Evolutionary conservation across 2,888 invertebrate genomes (phyloP).

Genomic region (Cheilosia scutellata): DNA sequence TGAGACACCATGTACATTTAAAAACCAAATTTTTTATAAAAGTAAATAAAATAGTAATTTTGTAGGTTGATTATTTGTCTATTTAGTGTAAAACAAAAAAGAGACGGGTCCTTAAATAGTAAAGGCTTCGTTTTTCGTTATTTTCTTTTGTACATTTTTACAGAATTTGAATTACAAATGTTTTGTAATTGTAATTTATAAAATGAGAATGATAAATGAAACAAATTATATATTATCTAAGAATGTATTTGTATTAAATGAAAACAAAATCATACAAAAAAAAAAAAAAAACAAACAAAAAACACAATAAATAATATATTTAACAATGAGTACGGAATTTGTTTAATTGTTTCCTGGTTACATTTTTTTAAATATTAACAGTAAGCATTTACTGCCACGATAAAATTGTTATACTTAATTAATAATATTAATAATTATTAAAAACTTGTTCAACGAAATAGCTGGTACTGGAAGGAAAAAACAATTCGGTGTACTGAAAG

Average conservation of each 20-base stretch:
- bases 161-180: conserved; percentile 69
- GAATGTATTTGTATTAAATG: conserved; percentile 58
- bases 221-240: conserved; percentile 67
- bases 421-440: too few species aligned
- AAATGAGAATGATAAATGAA: conserved; percentile 47
- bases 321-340: conserved; percentile 22
- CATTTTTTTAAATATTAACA: too few species aligned
- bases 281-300: conserved; percentile 21
- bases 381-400: too few species aligned
- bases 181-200: conserved; percentile 74
- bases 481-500: too few species aligned
- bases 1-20: conserved; percentile 21
- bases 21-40: conserved; percentile 59
- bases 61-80: conserved; percentile 55
- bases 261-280: conserved; percentile 31
- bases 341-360: too few species aligned
- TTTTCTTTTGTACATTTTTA: conserved; percentile 71
- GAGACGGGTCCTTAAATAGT: conserved; percentile 26
- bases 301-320: conserved; percentile 61
- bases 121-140: conserved; percentile 24
- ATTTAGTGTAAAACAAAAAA: conserved; percentile 54
- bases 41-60: conserved; percentile 46
- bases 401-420: too few species aligned
- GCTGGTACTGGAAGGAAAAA: too few species aligned
- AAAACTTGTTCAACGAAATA: too few species aligned